Base-by-base conservation (phyloP, 2,797 vertebrate genomes). In the Remorina albescens region DNA sequence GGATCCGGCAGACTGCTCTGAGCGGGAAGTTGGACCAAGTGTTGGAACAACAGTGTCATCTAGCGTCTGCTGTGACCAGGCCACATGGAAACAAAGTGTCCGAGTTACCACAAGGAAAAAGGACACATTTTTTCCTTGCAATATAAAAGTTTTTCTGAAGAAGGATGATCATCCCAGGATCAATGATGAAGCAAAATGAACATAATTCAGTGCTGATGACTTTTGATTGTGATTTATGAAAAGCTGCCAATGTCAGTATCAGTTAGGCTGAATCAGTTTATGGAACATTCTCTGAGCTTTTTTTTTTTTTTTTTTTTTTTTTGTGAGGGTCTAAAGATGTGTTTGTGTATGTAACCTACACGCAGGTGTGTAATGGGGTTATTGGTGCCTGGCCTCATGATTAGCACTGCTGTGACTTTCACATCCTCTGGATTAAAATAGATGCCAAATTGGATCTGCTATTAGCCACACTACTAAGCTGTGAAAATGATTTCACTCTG, bases 31-130 rank as follows among this genome's bases (percentile, higher is more conserved):
- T 34, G 54, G 6, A n/a, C 26, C 10, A 11, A 71, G 83, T 53
- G 34, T 88, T 81, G 80, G 86, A 86, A 1, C 88, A 90, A 88
- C 77, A 88, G 90, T 87, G 86, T 41, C 92, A 90, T 89, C 91
- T 91, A 84, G 90, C n/a, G 91, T 8, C 64, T 2, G 5, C 8
- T 34, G 7, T 1, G 4, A 41, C 10, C 61, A 70, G 0, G 13
- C 42, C 69, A 15, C 37, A 39, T 2, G 10, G 25, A 19, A 8
- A 37, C 9, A 2, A 11, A 9, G 6, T 11, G 36, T 41, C 18
- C n/a, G n/a, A 44, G 16, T 8, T 19, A 1, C 18, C 8, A 42
- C 41, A 42, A 2, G 16, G 10, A 30, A 46, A 54, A 57, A 8
- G 1, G 32, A 5, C 2, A 21, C 16, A 15, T 36, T 39, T 26